These are phyloP conservation scores for Melopsittacus undulatus DNA, from an alignment of 2,797 vertebrate genomes.

Conservation along the genomic window DNA sequence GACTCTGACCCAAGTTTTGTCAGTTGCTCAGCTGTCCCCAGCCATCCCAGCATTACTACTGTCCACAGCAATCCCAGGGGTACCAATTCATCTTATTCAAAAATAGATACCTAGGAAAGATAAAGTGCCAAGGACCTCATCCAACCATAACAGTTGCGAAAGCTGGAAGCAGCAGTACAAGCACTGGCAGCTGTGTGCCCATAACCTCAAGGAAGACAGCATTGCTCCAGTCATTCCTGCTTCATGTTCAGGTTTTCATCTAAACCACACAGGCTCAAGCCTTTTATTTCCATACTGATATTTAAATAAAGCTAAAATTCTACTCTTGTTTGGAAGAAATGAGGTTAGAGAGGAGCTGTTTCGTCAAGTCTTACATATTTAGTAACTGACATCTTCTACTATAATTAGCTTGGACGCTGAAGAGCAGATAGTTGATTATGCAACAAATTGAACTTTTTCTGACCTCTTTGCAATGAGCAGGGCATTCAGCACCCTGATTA, in stretches of 20 bases:
- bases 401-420: constrained; percentile 60
- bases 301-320: constrained; percentile 30
- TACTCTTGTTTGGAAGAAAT: constrained; percentile 17
- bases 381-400: constrained; percentile 61
- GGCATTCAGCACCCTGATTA: constrained; percentile 51
- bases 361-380: constrained; percentile 64
- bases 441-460: constrained; percentile 55
- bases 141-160: background rate
- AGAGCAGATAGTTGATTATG: constrained; percentile 62
- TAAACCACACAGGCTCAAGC: background rate
- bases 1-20: background rate
- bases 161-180: background rate
- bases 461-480: constrained; percentile 26
- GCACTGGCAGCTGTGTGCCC: background rate
- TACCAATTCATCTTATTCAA: background rate
- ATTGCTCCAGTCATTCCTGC: background rate
- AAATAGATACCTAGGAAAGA: background rate
- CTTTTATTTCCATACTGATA: background rate
- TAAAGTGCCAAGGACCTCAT: background rate
- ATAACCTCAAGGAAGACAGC: background rate
- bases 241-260: background rate
- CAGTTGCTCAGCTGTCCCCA: background rate
- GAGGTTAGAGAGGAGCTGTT: constrained; percentile 51
- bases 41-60: background rate
- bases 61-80: background rate